phyloP scores from a whole-genome alignment of 2,797 vertebrate species.

The Novumbra hubbsi region DNA sequence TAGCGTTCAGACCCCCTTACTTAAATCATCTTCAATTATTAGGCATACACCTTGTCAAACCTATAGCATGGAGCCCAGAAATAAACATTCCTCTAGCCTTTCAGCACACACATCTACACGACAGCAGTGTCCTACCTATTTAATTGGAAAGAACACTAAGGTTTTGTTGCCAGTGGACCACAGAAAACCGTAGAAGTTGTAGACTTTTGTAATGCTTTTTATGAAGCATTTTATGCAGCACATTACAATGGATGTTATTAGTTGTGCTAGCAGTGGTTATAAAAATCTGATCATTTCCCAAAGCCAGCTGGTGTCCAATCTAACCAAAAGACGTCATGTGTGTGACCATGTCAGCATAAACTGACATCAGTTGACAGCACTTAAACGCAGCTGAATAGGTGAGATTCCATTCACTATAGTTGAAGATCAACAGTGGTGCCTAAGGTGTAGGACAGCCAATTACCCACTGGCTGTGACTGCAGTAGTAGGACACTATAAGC shows the following conservation, averaged over 20 bases:
- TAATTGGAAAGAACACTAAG: conserved; percentile 56
- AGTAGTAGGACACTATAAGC: neutral
- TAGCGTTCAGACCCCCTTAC: neutral
- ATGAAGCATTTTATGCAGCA: neutral
- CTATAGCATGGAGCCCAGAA: conserved; percentile 38
- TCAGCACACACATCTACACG: conserved; percentile 25
- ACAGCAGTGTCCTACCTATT: conserved; percentile 35
- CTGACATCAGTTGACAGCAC: neutral
- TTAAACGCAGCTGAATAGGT: neutral
- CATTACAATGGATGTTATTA: neutral
- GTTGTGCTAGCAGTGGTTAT: neutral
- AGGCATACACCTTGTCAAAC: conserved; percentile 30
- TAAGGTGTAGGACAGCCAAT: neutral
- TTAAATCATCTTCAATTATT: conserved; percentile 17
- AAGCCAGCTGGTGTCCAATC: neutral
- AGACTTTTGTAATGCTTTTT: neutral
- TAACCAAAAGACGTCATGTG: neutral
- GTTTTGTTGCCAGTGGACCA: conserved; percentile 44
- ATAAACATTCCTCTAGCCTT: conserved; percentile 56
- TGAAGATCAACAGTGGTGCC: neutral
- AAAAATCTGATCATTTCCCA: neutral
- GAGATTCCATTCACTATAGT: neutral
- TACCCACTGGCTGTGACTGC: neutral
- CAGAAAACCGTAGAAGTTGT: conserved; percentile 36
- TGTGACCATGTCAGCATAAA: neutral